These are phyloP conservation scores for Myotis pilosus DNA, from an alignment of 2,797 vertebrate species.

Conservation along the genomic window DNA sequence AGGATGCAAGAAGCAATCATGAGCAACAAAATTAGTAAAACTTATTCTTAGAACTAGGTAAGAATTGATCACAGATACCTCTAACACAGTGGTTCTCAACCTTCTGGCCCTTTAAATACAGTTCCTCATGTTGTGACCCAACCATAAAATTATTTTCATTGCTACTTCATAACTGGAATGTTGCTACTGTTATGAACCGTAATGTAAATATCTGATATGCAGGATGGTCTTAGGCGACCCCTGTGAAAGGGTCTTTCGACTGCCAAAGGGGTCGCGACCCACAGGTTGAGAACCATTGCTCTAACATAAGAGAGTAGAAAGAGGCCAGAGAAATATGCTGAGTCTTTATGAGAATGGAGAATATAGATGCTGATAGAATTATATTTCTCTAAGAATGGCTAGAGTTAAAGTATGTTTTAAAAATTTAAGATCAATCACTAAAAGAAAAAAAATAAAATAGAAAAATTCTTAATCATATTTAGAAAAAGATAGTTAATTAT, in stretches of 20 bases:
- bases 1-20: background rate
- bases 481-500: background rate
- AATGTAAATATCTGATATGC: too few relatives aligned
- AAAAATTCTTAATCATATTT: conserved; percentile 24
- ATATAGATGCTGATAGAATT: background rate
- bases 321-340: background rate
- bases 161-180: too few relatives aligned
- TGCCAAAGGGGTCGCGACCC: too few relatives aligned
- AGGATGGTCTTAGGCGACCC: too few relatives aligned
- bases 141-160: too few relatives aligned
- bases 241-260: too few relatives aligned
- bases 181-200: too few relatives aligned
- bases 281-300: too few relatives aligned
- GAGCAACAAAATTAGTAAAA: conserved; percentile 22
- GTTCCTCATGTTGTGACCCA: too few relatives aligned
- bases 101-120: too few relatives aligned
- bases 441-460: conserved; percentile 36
- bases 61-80: background rate
- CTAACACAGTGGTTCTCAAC: background rate
- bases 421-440: conserved; percentile 2
- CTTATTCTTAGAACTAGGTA: background rate
- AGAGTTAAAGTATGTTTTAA: background rate
- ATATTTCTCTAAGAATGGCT: background rate
- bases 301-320: background rate
- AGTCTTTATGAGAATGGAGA: conserved; percentile 15